These are phyloP conservation scores for Habropoda laboriosa DNA, from an alignment of 1,140 invertebrate genomes.

Conservation along the genomic window DNA sequence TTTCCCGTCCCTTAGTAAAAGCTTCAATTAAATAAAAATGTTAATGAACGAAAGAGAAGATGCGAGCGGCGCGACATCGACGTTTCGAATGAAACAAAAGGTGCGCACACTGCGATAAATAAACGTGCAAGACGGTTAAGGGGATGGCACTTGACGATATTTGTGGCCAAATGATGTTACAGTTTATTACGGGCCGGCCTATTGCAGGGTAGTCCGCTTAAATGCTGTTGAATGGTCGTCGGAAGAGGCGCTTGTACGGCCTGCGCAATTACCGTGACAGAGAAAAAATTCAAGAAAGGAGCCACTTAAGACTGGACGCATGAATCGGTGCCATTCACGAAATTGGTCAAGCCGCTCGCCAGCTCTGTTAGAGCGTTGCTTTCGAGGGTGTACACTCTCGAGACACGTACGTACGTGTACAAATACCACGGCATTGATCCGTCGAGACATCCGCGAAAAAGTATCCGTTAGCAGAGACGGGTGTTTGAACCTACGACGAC, in stretches of 20 bases:
- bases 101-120: neutral
- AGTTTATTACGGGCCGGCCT: slow-evolving; percentile 13
- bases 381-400: neutral
- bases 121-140: slow-evolving; percentile 2
- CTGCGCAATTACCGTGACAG: neutral
- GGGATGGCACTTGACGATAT: slow-evolving; percentile 24
- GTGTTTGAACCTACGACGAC: slow-evolving; percentile 22
- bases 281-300: slow-evolving; percentile 26
- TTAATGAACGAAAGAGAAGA: neutral
- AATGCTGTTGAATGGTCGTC: slow-evolving; percentile 31
- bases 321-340: slow-evolving; percentile 55
- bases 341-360: slow-evolving; percentile 50
- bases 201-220: slow-evolving; percentile 24
- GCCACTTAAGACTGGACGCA: slow-evolving; percentile 6
- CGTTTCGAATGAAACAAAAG: neutral
- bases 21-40: neutral
- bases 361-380: neutral
- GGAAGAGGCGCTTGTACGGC: slow-evolving; percentile 10
- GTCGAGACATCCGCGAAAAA: slow-evolving; percentile 16
- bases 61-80: neutral
- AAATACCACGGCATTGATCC: slow-evolving; percentile 13
- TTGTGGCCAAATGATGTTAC: slow-evolving; percentile 11
- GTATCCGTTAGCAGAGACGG: slow-evolving; percentile 3
- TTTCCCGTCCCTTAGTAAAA: no score
- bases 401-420: neutral